A percentile compares a stretch with the other conserved stretches of the same genome.
Conservation (phyloP, 2,797 vertebrate genomes). For the Thaleichthys pacificus region DNA sequence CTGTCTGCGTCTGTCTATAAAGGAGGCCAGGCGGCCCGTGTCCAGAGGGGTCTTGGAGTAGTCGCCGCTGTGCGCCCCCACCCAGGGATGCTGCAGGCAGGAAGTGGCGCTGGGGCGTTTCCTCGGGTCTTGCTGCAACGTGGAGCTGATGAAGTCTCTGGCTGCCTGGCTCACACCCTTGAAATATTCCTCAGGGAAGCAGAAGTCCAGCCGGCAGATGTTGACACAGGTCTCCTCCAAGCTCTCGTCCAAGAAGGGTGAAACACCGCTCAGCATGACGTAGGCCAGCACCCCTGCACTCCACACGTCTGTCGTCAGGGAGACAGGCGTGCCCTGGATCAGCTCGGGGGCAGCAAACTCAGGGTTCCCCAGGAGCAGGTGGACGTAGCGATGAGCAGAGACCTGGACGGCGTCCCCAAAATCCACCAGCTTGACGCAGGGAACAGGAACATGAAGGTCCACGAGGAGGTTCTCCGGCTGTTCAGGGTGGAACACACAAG, state of each 20-base stretch:
- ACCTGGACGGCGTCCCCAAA: constrained; percentile 93
- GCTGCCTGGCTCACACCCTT: constrained; percentile 87
- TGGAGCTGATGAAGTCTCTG: constrained; percentile 86
- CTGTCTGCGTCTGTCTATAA: constrained; percentile 91
- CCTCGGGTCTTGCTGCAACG: constrained; percentile 89
- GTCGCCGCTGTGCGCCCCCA: constrained; percentile 85
- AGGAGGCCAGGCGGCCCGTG: constrained; percentile 86
- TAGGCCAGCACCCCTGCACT: constrained; percentile 92
- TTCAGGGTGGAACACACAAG: not conserved
- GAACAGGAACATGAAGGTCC: constrained; percentile 84
- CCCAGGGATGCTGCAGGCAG: constrained; percentile 95
- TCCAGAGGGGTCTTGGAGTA: constrained; percentile 93
- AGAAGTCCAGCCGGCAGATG: constrained; percentile 94
- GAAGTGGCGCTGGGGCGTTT: constrained; percentile 86
- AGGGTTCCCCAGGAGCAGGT: constrained; percentile 92
- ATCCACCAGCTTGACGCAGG: constrained; percentile 90
- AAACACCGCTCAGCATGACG: constrained; percentile 93
- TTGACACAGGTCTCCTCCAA: constrained; percentile 97
- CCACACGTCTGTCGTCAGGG: constrained; percentile 91
- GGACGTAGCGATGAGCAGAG: constrained; percentile 89
- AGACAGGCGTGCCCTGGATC: constrained; percentile 90
- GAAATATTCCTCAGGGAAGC: constrained; percentile 94
- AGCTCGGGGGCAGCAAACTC: constrained; percentile 97
- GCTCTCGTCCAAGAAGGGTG: constrained; percentile 95
- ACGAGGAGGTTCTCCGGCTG: constrained; percentile 98